Evolutionary conservation across 2,797 vertebrate genomes (phyloP), one percentile per base, ranked within the genome.

Genomic region (Peromyscus attwateri): DNA sequence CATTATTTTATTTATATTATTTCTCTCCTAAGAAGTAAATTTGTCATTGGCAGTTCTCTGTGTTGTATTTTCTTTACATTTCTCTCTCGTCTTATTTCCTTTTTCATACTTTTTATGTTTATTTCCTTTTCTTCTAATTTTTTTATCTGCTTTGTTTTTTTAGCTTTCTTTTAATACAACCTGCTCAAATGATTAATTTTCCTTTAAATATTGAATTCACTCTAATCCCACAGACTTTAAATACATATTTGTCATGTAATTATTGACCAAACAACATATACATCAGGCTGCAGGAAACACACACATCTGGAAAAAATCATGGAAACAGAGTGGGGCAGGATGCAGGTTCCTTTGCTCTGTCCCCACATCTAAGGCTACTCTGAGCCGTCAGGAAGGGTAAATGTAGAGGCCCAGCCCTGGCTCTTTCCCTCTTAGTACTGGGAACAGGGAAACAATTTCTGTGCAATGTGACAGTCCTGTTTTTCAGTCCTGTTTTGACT

Each of bases 81-180:
- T 31, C 80, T 85, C 9, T 71, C 8, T 77, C 10, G 12, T 94
- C n/a, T 83, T 77, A 80, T 73, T 90, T 93, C 10, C 73, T 89
- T 95, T 62, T 52, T 34, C 34, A 66, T 43, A 66, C 55, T 62
- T 68, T 71, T 60, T 75, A 31, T 13, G 0, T 85, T 71, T 76
- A 31, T 34, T 90, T 62, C 49, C 31, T 75, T 95, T 21, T 84
- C 29, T 52, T 88, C 29, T n/a, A 27, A 31, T 85, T 60, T 81
- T 57, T 31, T 76, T 89, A n/a, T 79, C 37, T 73, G 23, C 17
- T 79, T 84, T 88, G 31, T 88, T 79, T 80, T 83, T 91, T 82
- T 55, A 64, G 31, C 17, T 88, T 93, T 75, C 12, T 43, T 88
- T 95, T 91, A 91, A 81, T 76, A 71, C 13, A 84, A 27, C 27